Evolutionary conservation across 2,888 invertebrate species (phyloP).

Genomic region (Pseudoips prasinana): DNA sequence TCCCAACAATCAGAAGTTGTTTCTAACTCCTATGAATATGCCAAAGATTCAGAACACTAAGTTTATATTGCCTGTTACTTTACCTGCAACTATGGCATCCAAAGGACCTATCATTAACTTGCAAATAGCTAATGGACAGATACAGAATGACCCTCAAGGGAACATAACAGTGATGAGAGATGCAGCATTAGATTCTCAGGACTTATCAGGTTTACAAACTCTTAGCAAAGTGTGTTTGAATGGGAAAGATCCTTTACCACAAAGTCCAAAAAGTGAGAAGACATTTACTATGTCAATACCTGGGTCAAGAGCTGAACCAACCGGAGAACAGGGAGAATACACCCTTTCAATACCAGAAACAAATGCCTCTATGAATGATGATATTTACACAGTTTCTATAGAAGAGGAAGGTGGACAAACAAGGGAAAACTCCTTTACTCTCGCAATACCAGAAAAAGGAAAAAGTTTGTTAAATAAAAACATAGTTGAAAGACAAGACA

Average conservation of each 20-base stretch:
- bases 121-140: constrained; percentile 85
- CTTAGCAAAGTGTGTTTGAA: constrained; percentile 58
- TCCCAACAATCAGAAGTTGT: constrained; percentile 77
- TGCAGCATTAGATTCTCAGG: constrained; percentile 52
- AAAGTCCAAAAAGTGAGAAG: constrained; percentile 59
- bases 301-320: constrained; percentile 74
- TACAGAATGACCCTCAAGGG: constrained; percentile 83
- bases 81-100: constrained; percentile 79
- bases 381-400: constrained; percentile 78
- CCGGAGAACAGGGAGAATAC: constrained; percentile 75
- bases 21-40: constrained; percentile 81
- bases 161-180: constrained; percentile 84
- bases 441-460: constrained; percentile 74
- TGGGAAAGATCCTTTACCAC: constrained; percentile 57
- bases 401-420: constrained; percentile 68
- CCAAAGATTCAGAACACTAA: constrained; percentile 81
- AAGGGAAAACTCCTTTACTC: constrained; percentile 66
- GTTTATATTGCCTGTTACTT: constrained; percentile 74
- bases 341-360: constrained; percentile 77
- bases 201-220: constrained; percentile 72
- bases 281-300: constrained; percentile 68
- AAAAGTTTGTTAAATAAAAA: constrained; percentile 69
- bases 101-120: constrained; percentile 85
- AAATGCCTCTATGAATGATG: constrained; percentile 77
- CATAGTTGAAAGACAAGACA: constrained; percentile 58